phyloP scores from a whole-genome alignment of 2,113 vertebrate genomes.

The Rhabdornis inornatus region DNA sequence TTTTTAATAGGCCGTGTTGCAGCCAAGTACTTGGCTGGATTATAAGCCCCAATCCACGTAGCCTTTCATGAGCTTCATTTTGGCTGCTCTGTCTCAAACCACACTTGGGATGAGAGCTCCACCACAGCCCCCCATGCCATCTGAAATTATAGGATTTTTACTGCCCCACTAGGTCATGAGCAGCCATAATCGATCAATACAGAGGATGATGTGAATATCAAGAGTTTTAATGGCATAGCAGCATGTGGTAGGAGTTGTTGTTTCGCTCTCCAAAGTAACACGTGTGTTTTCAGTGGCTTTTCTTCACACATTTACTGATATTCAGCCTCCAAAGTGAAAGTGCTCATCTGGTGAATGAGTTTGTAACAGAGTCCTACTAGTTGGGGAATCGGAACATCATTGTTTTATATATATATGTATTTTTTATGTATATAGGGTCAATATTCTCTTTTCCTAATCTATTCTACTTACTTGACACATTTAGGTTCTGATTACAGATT shows the following conservation, averaged over 20 bases:
- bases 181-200: background rate
- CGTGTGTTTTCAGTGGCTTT: background rate
- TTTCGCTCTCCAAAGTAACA: background rate
- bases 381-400: background rate
- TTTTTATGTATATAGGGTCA: background rate
- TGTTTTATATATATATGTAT: background rate
- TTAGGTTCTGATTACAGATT: background rate
- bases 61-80: background rate
- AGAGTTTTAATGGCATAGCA: background rate
- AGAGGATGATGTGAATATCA: background rate
- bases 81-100: background rate
- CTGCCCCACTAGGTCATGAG: background rate
- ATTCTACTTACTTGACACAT: background rate
- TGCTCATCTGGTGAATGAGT: background rate
- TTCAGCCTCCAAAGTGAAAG: background rate
- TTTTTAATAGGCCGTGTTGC: background rate
- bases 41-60: fast-evolving
- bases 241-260: background rate
- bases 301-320: background rate
- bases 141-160: background rate
- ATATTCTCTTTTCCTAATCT: background rate
- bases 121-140: background rate
- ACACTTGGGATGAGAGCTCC: background rate
- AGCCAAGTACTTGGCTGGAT: background rate
- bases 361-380: background rate